Evolutionary conservation across 2,888 invertebrate genomes (phyloP).

Genomic region (Agonum fuliginosum): DNA sequence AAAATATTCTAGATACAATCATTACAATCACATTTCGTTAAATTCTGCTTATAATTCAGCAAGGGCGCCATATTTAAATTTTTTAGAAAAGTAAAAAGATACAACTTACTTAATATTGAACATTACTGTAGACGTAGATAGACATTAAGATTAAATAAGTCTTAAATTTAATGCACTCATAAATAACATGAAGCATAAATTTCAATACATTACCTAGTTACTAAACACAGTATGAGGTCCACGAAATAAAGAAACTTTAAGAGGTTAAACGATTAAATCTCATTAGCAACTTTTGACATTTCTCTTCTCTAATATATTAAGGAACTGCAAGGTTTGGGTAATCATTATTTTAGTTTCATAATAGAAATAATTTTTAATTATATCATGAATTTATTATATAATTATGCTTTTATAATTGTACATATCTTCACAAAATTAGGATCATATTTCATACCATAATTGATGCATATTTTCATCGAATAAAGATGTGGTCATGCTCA

Average conservation of each 20-base stretch:
- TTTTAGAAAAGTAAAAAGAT: conserved; percentile 3
- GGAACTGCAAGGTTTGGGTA: background rate
- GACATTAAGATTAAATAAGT: conserved; percentile 17
- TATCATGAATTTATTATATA: conserved; percentile 13
- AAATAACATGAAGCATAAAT: conserved; percentile 25
- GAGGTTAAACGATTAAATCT: conserved; percentile 3
- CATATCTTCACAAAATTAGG: conserved; percentile 1
- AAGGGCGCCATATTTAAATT: conserved; percentile 31
- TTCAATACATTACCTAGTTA: conserved; percentile 23
- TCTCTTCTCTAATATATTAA: conserved; percentile 7
- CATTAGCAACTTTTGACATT: conserved; percentile 33
- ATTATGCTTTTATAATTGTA: conserved; percentile 17
- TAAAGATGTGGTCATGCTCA: background rate
- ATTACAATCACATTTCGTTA: background rate
- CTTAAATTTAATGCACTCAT: conserved; percentile 5
- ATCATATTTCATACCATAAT: background rate
- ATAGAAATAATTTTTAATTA: conserved; percentile 34
- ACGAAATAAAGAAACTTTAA: background rate
- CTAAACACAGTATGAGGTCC: background rate
- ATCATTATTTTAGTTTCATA: conserved; percentile 31
- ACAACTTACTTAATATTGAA: conserved; percentile 20
- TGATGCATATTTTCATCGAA: background rate
- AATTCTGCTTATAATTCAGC: background rate
- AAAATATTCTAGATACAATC: conserved; percentile 15
- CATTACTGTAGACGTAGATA: background rate